Percentiles rank a stretch among this genome's conserved stretches.
Conservation (phyloP, 2,113 vertebrate genomes). For the Festucalex cinctus region DNA sequence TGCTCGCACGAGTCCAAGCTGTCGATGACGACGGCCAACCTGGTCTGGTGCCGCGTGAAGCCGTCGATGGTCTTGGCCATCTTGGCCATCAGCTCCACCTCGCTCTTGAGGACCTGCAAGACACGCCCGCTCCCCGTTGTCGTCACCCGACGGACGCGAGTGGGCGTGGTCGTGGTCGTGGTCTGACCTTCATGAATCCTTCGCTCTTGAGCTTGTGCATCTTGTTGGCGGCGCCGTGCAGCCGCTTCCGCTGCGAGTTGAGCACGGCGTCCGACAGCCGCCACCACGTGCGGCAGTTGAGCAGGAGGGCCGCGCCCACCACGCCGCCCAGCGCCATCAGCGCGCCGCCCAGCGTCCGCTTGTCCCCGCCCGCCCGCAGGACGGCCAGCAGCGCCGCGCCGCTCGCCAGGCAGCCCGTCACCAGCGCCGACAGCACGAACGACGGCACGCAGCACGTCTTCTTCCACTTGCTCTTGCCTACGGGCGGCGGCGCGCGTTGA, state of each 20-base stretch:
- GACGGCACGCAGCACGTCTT: conserved; percentile 94
- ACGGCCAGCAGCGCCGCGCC: conserved; percentile 83
- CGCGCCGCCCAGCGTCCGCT: conserved; percentile 82
- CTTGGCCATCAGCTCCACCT: conserved; percentile 95
- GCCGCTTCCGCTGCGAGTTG: conserved; percentile 91
- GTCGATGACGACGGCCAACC: conserved; percentile 93
- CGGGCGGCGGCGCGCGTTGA: neutral
- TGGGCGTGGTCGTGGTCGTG: too few species aligned
- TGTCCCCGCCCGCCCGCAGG: conserved; percentile 79
- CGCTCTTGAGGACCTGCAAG: conserved; percentile 88
- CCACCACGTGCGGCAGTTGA: conserved; percentile 98
- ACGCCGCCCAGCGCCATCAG: conserved; percentile 81
- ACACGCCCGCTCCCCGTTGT: neutral
- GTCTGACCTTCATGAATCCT: conserved; percentile 94
- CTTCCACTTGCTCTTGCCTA: conserved; percentile 95
- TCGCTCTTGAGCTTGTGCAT: conserved; percentile 93
- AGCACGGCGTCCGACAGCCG: conserved; percentile 89
- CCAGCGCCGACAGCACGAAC: conserved; percentile 85
- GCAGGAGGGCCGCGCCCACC: conserved; percentile 84
- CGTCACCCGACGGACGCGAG: too few species aligned
- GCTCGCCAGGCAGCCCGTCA: conserved; percentile 80
- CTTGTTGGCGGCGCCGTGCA: conserved; percentile 88
- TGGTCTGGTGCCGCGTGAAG: conserved; percentile 96
- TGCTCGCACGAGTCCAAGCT: conserved; percentile 97
- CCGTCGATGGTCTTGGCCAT: conserved; percentile 96